A percentile compares a stretch with the other conserved stretches of the same genome.
These are phyloP conservation scores for Phalloptychus januarius DNA, from an alignment of 2,797 vertebrate genomes.

Conservation along the genomic window DNA sequence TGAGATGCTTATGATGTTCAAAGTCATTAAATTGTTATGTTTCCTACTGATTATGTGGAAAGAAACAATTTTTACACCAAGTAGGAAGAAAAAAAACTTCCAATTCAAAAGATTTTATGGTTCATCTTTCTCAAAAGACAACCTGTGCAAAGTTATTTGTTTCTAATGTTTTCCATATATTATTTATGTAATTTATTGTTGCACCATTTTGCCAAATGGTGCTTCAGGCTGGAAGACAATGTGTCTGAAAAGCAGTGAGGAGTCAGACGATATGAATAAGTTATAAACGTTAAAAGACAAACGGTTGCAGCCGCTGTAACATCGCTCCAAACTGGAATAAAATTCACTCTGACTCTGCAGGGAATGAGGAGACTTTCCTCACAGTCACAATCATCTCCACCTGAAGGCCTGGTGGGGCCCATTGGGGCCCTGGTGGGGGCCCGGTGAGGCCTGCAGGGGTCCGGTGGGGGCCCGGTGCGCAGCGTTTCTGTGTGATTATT, in stretches of 20 bases:
- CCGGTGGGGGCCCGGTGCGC: no score
- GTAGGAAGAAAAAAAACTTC: background rate
- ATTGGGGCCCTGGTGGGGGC: no score
- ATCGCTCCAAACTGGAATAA: conserved; percentile 20
- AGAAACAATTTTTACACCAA: background rate
- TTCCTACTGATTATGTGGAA: background rate
- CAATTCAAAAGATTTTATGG: background rate
- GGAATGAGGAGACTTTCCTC: conserved; percentile 14
- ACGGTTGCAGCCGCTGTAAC: conserved; percentile 18
- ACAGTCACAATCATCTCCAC: conserved; percentile 2
- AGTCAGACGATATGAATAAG: background rate
- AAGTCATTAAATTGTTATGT: background rate
- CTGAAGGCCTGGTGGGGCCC: conserved; percentile 11
- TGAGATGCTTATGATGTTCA: no score
- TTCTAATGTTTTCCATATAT: background rate
- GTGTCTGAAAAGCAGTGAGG: background rate
- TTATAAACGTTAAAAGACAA: background rate
- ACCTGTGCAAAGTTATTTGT: no score
- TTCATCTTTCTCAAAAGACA: background rate
- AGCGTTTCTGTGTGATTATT: conserved; percentile 47
- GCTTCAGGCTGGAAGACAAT: background rate
- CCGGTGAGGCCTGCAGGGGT: no score
- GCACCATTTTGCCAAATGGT: no score
- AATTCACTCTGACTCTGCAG: conserved; percentile 14
- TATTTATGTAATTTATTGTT: background rate